Evolutionary conservation across 2,888 invertebrate genomes (phyloP).

Genomic region (Liopterus haemorrhoidalis): DNA sequence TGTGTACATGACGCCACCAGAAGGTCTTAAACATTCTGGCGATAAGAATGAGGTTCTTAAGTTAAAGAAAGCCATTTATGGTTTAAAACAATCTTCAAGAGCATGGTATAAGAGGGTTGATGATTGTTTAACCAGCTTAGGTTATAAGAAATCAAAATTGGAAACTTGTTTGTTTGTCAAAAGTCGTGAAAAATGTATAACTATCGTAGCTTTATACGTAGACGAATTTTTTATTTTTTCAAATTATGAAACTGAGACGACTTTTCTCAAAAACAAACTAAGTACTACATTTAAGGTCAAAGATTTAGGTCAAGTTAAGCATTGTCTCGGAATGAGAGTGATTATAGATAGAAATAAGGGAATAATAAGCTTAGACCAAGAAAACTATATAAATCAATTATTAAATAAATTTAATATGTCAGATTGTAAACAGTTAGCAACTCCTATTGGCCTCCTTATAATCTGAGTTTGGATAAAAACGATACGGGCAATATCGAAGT

Average conservation of each 20-base stretch:
- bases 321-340: conserved; percentile 30
- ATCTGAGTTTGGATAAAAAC: too few species aligned
- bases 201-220: conserved; percentile 23
- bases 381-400: conserved; percentile 18
- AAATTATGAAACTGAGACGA: conserved; percentile 13
- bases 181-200: conserved; percentile 10
- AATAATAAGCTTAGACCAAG: conserved; percentile 28
- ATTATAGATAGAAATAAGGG: conserved; percentile 20
- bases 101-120: conserved; percentile 24
- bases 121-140: conserved; percentile 20
- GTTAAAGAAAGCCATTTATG: conserved; percentile 19
- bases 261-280: conserved; percentile 24
- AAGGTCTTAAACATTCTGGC: conserved; percentile 11
- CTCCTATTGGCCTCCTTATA: conserved; percentile 31
- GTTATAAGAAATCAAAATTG: conserved; percentile 22
- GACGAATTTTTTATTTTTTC: conserved; percentile 26
- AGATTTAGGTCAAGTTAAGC: conserved; percentile 29
- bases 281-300: conserved; percentile 30
- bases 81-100: conserved; percentile 22
- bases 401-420: conserved; percentile 29
- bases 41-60: background rate
- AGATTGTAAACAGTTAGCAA: conserved; percentile 24
- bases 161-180: conserved; percentile 25
- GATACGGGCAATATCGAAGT: too few species aligned
- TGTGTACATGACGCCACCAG: conserved; percentile 5